These are phyloP conservation scores for Leptothorax acervorum DNA, from an alignment of 2,888 invertebrate species.

Conservation along the genomic window DNA sequence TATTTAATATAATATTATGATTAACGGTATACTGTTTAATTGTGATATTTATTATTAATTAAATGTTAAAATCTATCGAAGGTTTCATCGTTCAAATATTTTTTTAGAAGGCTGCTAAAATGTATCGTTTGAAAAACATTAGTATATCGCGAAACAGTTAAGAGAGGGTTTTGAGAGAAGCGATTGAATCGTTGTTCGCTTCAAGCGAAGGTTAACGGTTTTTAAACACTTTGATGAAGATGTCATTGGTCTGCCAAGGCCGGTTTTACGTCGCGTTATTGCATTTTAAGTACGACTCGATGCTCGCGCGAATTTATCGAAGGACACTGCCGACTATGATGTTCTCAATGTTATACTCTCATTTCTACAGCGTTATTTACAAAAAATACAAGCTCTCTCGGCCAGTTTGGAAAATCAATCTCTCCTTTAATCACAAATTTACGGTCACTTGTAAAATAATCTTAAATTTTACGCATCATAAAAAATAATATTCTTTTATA, in stretches of 20 bases:
- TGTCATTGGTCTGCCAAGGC: conserved; percentile 63
- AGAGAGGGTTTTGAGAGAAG: neutral
- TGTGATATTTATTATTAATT: conserved; percentile 1
- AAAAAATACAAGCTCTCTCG: neutral
- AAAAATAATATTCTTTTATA: neutral
- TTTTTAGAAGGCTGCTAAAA: neutral
- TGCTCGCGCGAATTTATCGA: conserved; percentile 27
- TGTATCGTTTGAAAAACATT: conserved; percentile 1
- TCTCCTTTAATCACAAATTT: neutral
- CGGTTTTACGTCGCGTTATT: conserved; percentile 42
- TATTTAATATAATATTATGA: neutral
- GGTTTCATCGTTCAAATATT: neutral
- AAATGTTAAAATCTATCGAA: neutral
- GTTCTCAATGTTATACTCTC: neutral
- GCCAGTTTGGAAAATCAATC: neutral
- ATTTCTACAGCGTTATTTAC: neutral
- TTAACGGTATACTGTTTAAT: neutral
- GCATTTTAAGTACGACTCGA: conserved; percentile 28
- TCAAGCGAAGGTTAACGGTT: conserved; percentile 61
- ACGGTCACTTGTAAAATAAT: neutral
- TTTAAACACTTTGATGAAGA: conserved; percentile 68
- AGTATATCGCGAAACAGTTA: conserved; percentile 58
- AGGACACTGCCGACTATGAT: neutral
- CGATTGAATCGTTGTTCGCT: conserved; percentile 59
- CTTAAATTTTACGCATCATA: neutral